A percentile compares a stretch with the other conserved stretches of the same genome.
phyloP scores from a whole-genome alignment of 2,797 vertebrate species.

The Pseudocheirus occidentalis region DNA sequence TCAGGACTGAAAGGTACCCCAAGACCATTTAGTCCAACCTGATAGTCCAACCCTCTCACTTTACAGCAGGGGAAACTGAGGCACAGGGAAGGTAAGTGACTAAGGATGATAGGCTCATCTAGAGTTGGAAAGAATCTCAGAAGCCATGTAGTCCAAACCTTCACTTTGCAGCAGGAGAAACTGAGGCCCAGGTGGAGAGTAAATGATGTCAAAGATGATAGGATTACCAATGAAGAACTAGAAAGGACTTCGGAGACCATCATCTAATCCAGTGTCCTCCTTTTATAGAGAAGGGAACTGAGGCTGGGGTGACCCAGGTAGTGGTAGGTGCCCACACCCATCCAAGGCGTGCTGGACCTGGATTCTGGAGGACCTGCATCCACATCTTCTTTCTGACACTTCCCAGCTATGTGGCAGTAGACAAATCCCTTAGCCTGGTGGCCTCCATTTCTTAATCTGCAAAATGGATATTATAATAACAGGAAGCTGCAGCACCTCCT shows the following conservation, averaged over 20 bases:
- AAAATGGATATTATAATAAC: not conserved
- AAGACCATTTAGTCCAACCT: not conserved
- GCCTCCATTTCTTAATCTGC: not conserved
- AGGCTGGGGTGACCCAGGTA: not conserved
- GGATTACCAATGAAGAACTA: not conserved
- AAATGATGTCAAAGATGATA: too few relatives aligned
- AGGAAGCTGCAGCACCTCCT: not conserved
- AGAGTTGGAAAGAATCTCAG: too few relatives aligned
- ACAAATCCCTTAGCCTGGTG: not conserved
- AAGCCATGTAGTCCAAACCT: too few relatives aligned
- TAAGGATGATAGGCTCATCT: too few relatives aligned
- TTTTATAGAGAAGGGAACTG: not conserved
- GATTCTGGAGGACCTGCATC: too few relatives aligned
- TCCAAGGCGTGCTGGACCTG: too few relatives aligned
- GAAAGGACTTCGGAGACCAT: not conserved
- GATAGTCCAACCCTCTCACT: not conserved
- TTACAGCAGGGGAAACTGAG: not conserved
- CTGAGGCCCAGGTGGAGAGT: not conserved
- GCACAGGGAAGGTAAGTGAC: too few relatives aligned
- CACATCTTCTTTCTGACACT: not conserved
- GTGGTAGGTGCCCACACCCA: too few relatives aligned
- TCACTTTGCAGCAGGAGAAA: not conserved
- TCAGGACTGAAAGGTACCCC: not conserved
- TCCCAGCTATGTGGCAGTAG: not conserved
- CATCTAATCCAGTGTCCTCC: not conserved